Evolutionary conservation across 2,113 vertebrate species (phyloP).

Genomic region (Scalopus aquaticus): DNA sequence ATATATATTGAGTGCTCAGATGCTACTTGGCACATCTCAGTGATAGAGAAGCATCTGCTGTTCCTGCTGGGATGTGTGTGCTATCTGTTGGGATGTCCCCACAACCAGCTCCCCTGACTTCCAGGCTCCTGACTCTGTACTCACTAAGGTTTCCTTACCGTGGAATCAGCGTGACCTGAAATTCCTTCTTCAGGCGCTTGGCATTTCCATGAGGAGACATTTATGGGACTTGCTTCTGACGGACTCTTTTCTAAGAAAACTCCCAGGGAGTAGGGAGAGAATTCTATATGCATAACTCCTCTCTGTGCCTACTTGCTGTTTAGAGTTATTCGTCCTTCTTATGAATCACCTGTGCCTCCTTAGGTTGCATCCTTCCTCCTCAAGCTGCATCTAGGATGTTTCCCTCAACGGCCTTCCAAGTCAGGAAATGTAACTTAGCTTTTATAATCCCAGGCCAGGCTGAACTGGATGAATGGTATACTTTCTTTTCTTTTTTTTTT

Average conservation of each 20-base stretch:
- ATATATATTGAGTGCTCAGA: background rate
- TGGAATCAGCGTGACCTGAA: background rate
- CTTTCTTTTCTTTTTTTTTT: no score
- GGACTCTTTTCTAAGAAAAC: background rate
- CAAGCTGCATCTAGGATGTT: background rate
- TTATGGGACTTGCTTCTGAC: background rate
- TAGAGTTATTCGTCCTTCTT: background rate
- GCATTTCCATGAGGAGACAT: background rate
- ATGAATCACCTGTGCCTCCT: slow-evolving; percentile 9
- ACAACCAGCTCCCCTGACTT: background rate
- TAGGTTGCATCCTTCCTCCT: background rate
- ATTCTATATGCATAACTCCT: background rate
- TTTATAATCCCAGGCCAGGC: slow-evolving; percentile 16
- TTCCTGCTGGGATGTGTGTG: background rate
- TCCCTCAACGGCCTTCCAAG: background rate
- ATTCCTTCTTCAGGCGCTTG: background rate
- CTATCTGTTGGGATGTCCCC: background rate
- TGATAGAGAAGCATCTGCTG: background rate
- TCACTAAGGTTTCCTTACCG: background rate
- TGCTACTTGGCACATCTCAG: background rate
- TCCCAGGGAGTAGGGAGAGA: background rate
- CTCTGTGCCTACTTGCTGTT: background rate
- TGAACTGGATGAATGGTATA: slow-evolving; percentile 16
- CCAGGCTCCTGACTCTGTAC: background rate
- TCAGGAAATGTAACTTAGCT: slow-evolving; percentile 33